Conservation (phyloP, 2,797 vertebrate genomes). For the Lophura swinhoii region DNA sequence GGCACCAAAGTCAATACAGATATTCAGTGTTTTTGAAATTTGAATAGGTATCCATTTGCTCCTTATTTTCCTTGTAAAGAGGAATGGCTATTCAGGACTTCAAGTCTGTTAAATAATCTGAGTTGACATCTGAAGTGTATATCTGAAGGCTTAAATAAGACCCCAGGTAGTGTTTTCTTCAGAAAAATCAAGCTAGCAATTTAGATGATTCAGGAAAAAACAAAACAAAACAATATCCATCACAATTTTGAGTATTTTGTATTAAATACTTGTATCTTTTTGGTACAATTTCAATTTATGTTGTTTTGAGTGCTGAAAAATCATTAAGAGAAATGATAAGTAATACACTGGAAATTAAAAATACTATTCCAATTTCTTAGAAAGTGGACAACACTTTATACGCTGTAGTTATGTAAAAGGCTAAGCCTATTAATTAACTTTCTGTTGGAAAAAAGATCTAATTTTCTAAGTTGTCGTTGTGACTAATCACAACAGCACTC, state of each 20-base stretch:
- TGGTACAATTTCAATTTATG: neutral
- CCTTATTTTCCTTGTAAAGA: neutral
- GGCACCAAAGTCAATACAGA: neutral
- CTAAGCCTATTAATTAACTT: neutral
- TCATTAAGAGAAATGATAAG: neutral
- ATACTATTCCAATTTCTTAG: neutral
- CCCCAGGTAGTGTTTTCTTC: neutral
- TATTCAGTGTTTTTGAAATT: constrained; percentile 27
- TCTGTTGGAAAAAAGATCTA: neutral
- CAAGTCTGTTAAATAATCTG: constrained; percentile 31
- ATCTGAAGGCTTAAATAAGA: constrained; percentile 14
- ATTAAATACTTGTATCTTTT: neutral
- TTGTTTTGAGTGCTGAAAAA: neutral
- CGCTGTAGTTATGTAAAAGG: neutral
- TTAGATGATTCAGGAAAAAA: neutral
- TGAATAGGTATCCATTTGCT: constrained; percentile 19
- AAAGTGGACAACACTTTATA: neutral
- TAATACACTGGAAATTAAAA: neutral
- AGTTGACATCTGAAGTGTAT: constrained; percentile 34
- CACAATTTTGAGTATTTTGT: neutral
- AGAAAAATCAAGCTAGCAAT: neutral
- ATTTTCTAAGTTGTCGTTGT: neutral
- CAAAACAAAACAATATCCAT: neutral
- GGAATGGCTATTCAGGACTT: constrained; percentile 43
- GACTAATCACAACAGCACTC: neutral